These are phyloP conservation scores for Zaprionus taronus DNA, from an alignment of 1,140 invertebrate species.

Conservation along the genomic window DNA sequence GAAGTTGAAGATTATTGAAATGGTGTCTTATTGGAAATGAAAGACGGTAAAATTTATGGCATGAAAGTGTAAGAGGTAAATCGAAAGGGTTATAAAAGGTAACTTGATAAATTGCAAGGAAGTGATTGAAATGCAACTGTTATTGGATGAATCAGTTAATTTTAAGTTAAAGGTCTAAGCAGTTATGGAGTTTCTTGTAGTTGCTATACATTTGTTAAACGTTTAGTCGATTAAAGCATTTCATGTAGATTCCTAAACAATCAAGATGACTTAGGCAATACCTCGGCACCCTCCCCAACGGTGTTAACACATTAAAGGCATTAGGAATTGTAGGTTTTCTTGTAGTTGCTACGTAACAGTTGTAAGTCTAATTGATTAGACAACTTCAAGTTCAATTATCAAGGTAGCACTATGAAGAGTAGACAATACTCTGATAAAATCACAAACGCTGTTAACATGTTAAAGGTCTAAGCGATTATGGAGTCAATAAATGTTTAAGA, in stretches of 20 bases:
- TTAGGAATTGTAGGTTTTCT: neutral
- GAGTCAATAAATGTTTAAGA: neutral
- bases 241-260: neutral
- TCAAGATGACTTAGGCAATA: neutral
- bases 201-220: neutral
- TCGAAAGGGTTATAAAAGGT: neutral
- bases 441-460: neutral
- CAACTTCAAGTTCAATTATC: neutral
- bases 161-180: neutral
- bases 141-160: neutral
- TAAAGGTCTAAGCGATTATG: neutral
- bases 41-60: neutral
- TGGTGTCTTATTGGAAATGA: constrained; percentile 8
- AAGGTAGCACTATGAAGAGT: neutral
- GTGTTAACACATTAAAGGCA: neutral
- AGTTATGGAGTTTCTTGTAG: neutral
- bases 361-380: neutral
- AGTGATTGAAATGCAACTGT: neutral
- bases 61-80: neutral
- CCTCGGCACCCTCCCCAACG: too few species aligned
- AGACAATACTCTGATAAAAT: neutral
- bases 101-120: constrained; percentile 9
- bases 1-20: constrained; percentile 21
- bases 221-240: neutral
- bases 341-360: neutral